Conservation (phyloP, 23 tunicate species). For the Styela clava region DNA sequence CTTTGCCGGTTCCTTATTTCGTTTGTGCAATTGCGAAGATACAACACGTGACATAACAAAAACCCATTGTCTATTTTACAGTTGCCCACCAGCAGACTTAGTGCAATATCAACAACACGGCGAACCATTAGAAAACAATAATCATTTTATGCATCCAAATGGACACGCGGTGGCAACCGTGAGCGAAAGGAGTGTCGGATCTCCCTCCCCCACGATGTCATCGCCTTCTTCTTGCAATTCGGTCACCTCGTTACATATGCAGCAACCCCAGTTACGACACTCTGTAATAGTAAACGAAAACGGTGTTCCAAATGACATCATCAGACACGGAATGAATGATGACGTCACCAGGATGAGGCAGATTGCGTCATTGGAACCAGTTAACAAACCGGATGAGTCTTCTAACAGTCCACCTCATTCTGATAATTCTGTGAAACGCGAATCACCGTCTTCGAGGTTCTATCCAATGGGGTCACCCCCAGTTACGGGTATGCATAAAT, state of each 20-base stretch:
- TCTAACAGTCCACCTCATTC: neutral
- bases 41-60: too few relatives aligned
- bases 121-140: neutral
- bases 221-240: slow-evolving; percentile 6
- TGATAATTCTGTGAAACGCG: neutral
- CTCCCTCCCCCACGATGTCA: slow-evolving; percentile 9
- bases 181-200: slow-evolving; percentile 2
- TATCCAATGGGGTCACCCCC: neutral
- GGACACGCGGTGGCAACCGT: slow-evolving; percentile 4
- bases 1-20: too few relatives aligned
- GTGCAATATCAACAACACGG: neutral
- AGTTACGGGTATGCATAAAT: neutral
- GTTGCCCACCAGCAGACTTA: neutral
- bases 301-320: neutral
- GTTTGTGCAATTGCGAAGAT: too few relatives aligned
- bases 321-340: neutral
- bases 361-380: neutral
- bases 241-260: neutral
- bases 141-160: neutral
- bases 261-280: slow-evolving; percentile 1
- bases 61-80: too few relatives aligned
- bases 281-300: neutral
- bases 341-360: neutral
- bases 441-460: neutral
- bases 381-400: neutral